These are phyloP conservation scores for Lepidochrysops patricia DNA, from an alignment of 2,888 invertebrate genomes.

Conservation along the genomic window DNA sequence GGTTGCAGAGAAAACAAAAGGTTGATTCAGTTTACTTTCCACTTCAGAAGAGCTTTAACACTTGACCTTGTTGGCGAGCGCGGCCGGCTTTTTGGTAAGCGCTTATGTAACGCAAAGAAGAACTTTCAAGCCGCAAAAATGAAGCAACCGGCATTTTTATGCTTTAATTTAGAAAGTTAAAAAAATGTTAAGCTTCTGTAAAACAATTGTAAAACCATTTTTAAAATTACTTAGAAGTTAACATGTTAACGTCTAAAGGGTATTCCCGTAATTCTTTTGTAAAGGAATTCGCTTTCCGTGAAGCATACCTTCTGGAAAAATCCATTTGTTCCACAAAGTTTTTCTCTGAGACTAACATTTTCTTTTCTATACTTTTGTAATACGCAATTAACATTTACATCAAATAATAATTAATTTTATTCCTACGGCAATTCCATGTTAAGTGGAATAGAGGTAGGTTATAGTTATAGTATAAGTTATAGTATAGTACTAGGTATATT, in stretches of 20 bases:
- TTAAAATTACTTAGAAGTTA: too few species aligned
- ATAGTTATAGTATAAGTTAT: too few species aligned
- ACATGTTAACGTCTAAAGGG: neutral
- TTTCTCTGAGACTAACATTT: neutral
- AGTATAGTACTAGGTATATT: too few species aligned
- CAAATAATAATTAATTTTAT: too few species aligned
- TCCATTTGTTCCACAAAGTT: neutral
- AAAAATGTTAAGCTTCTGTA: too few species aligned
- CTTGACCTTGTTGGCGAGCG: neutral
- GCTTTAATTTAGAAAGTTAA: neutral
- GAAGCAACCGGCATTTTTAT: neutral
- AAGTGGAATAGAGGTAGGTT: too few species aligned
- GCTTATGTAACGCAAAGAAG: neutral
- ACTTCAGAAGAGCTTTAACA: neutral
- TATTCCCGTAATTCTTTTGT: neutral
- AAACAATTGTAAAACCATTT: too few species aligned
- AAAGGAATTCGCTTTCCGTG: neutral
- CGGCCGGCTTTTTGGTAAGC: neutral
- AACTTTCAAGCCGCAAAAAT: neutral
- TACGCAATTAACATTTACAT: too few species aligned
- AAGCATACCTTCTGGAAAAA: neutral
- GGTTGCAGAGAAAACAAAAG: neutral
- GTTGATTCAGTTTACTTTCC: neutral
- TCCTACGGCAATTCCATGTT: too few species aligned
- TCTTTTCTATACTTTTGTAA: too few species aligned